Base-by-base conservation (phyloP, 1,140 invertebrate species). In the Wiebesia pumilae region DNA sequence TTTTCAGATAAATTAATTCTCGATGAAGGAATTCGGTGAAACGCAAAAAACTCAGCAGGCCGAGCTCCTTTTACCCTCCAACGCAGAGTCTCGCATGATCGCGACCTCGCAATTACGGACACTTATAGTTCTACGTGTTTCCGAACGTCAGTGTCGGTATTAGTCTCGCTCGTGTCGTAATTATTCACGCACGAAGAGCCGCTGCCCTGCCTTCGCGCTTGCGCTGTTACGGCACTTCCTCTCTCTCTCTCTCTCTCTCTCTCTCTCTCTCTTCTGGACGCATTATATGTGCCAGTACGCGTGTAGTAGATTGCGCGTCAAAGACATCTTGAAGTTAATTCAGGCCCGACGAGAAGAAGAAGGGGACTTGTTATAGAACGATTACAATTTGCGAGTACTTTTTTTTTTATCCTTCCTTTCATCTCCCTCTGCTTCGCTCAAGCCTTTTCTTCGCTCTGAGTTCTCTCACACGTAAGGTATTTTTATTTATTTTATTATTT, bases 191-290 rank as follows among this genome's bases (percentile, higher is more conserved):
- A 86, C 80, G 87, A 88, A 77, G 87, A 88, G 83, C 83, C 71
- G 69, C 27, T 9, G 43, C n/a, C 27, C 81, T 88, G 84, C 84
- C 85, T 30, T 84, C 87, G 69, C 35, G 35, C n/a, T 84, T 12
- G 69, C 86, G 87, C 77, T 21, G 84, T 92, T 91, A 88, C 90
- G 89, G 90, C 89, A 91, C 89, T 89, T 91, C 90, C 90, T 91
- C 90, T 90, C 87, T 73, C 43, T 47, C 43, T n/a, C 43, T 47
- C 43, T 4, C 43, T 47, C n/a, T n/a, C 90, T 91, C 90, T 90
- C 87, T 73, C 43, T 47, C 43, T n/a, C 43, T 47, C 43, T 4
- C 43, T 47, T n/a, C n/a, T 47, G n/a, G 6, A 62, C 35, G 43
- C 73, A 62, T 62, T 54, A 43, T 78, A 33, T 69, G 58, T 75